Conservation (phyloP, 1,140 invertebrate genomes). For the Brachionus manjavacas region DNA sequence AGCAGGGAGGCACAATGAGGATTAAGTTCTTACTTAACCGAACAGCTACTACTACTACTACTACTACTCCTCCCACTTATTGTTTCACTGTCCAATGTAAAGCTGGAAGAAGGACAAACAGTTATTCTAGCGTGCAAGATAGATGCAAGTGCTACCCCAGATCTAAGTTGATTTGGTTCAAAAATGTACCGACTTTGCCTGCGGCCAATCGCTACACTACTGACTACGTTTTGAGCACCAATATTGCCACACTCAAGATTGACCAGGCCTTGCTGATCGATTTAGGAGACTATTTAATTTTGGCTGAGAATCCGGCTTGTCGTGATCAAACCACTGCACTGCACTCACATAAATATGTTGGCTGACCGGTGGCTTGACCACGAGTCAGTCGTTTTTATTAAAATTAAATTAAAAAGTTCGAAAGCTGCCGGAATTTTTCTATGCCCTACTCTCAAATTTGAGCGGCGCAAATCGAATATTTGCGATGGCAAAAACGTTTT, state of each 20-base stretch:
- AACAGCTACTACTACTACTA: too few species aligned
- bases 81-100: background rate
- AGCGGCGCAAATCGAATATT: constrained; percentile 26
- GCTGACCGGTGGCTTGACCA: too few species aligned
- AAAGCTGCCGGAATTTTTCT: too few species aligned
- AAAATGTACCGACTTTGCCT: background rate
- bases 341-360: too few species aligned
- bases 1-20: too few species aligned
- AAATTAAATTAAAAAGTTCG: too few species aligned
- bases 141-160: constrained; percentile 16
- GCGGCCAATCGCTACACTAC: background rate
- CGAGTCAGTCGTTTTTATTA: too few species aligned
- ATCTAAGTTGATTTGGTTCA: constrained; percentile 38
- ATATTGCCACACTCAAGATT: constrained; percentile 64
- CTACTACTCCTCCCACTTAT: constrained; percentile 30
- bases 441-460: constrained; percentile 24
- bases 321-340: constrained; percentile 53
- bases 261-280: constrained; percentile 78
- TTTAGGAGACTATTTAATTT: constrained; percentile 65
- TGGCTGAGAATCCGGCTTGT: constrained; percentile 53
- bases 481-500: background rate
- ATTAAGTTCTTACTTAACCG: too few species aligned
- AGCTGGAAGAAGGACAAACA: constrained; percentile 20
- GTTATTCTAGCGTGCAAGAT: constrained; percentile 32
- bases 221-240: constrained; percentile 21